Conservation (phyloP, 2,888 invertebrate species). For the Pinctada fucata region DNA sequence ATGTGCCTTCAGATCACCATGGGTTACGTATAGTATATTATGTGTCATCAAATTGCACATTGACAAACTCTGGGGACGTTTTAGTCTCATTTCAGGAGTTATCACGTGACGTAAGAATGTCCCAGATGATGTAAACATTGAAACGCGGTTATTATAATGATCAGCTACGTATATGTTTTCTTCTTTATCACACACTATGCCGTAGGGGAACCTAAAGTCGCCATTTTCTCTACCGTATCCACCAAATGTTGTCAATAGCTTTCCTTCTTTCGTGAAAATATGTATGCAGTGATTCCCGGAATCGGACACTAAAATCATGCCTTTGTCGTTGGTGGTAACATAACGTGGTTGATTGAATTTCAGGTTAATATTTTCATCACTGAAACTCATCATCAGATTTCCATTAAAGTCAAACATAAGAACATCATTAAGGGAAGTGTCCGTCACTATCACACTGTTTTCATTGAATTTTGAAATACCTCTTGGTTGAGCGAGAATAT, state of each 20-base stretch:
- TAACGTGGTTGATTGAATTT: conserved; percentile 78
- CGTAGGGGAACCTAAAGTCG: conserved; percentile 79
- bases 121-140: conserved; percentile 57
- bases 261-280: conserved; percentile 76
- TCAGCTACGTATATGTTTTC: conserved; percentile 78
- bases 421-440: conserved; percentile 76
- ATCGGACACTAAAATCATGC: conserved; percentile 77
- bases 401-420: conserved; percentile 42
- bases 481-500: conserved; percentile 54
- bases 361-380: conserved; percentile 72
- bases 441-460: conserved; percentile 77
- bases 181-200: conserved; percentile 77
- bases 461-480: conserved; percentile 67
- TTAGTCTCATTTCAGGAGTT: conserved; percentile 44
- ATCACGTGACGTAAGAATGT: conserved; percentile 59
- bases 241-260: conserved; percentile 77
- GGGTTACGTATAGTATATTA: conserved; percentile 44
- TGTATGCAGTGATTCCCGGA: conserved; percentile 79
- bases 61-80: conserved; percentile 48
- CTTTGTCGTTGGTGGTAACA: conserved; percentile 76
- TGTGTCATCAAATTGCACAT: conserved; percentile 36
- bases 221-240: conserved; percentile 77
- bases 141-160: conserved; percentile 77
- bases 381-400: conserved; percentile 20
- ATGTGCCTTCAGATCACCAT: conserved; percentile 47